These are phyloP conservation scores for Astropecten irregularis DNA, from an alignment of 53 echinoderm and acorn worm species.

Conservation along the genomic window DNA sequence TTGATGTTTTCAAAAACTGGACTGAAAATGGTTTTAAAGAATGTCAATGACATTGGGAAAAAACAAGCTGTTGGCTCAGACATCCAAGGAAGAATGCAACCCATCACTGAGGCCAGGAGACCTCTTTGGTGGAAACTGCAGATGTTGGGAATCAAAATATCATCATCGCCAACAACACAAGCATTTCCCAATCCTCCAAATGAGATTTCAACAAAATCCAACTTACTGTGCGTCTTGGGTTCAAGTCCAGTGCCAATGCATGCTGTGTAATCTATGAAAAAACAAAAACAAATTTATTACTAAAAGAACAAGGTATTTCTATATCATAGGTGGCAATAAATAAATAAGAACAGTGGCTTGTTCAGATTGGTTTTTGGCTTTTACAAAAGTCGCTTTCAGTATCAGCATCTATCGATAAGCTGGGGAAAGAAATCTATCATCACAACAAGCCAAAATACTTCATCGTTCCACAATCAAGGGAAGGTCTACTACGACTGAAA, in stretches of 20 bases:
- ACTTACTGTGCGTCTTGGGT: not conserved
- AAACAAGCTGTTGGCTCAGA: slow-evolving; percentile 46
- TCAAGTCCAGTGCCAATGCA: too few species aligned
- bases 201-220: not conserved
- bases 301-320: not conserved
- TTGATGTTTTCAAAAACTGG: too few species aligned
- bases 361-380: slow-evolving; percentile 52
- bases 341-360: not conserved
- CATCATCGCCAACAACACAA: not conserved
- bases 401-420: slow-evolving; percentile 61
- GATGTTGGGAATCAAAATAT: slow-evolving; percentile 4
- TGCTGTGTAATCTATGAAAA: not conserved
- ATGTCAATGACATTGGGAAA: too few species aligned
- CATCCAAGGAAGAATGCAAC: slow-evolving; percentile 32
- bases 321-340: not conserved
- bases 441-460: slow-evolving; percentile 53
- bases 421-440: slow-evolving; percentile 61
- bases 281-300: not conserved
- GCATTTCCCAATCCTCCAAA: not conserved
- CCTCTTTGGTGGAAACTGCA: slow-evolving; percentile 47
- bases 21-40: too few species aligned
- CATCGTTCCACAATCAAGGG: too few species aligned
- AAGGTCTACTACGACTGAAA: too few species aligned
- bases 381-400: slow-evolving; percentile 33
- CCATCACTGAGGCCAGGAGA: slow-evolving; percentile 25